A percentile compares a stretch with the other conserved stretches of the same genome.
Conservation (phyloP, 1,140 invertebrate species). For the Sinonovacula constricta region DNA sequence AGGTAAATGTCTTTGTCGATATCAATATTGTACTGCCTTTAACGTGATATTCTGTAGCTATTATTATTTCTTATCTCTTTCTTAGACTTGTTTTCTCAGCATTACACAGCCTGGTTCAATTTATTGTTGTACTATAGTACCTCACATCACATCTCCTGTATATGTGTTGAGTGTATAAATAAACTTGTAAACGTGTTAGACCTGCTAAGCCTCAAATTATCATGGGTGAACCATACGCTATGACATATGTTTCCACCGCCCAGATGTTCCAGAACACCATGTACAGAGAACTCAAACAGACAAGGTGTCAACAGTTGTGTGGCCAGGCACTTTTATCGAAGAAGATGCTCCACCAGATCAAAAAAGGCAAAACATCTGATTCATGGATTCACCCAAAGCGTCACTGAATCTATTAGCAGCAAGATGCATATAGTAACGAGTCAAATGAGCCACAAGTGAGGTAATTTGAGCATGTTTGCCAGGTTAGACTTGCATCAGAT, state of each 20-base stretch:
- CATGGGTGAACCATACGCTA: background rate
- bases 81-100: no score
- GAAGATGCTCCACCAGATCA: conserved; percentile 13
- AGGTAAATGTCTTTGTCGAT: no score
- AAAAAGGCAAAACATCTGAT: no score
- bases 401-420: background rate
- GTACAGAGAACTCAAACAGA: background rate
- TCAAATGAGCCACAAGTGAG: background rate
- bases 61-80: no score
- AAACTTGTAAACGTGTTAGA: no score
- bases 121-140: no score
- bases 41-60: no score
- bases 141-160: no score
- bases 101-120: no score
- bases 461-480: conserved; percentile 35
- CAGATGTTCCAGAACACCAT: background rate
- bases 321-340: conserved; percentile 29
- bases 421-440: conserved; percentile 28
- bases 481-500: background rate
- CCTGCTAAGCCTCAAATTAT: conserved; percentile 6
- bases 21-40: no score
- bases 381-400: conserved; percentile 16
- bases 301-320: background rate
- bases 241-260: background rate
- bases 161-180: no score